These are phyloP conservation scores for Lasioglossum figueresi DNA, from an alignment of 2,888 invertebrate species.

Conservation along the genomic window DNA sequence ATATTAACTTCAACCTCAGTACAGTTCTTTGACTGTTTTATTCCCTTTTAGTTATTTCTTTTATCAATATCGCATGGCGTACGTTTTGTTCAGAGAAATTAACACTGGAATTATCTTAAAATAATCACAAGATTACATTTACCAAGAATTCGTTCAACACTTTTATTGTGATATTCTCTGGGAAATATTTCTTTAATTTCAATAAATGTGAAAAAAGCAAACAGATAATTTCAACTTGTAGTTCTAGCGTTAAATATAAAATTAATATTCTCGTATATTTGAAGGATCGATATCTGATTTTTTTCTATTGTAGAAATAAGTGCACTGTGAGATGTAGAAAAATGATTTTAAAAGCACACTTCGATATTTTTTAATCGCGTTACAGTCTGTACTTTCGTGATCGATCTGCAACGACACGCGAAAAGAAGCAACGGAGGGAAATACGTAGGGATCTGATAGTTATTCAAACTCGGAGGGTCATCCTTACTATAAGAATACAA, in stretches of 20 bases:
- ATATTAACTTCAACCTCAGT: background rate
- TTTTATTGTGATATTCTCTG: background rate
- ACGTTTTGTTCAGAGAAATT: background rate
- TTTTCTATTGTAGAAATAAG: no score
- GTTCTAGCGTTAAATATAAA: background rate
- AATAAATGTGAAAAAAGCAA: background rate
- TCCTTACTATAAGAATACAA: conserved; percentile 60
- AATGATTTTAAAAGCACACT: background rate
- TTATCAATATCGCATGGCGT: background rate
- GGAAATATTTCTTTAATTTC: background rate
- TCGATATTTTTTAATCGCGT: background rate
- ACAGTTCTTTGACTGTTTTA: background rate
- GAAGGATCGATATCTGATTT: background rate
- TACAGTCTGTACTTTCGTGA: background rate
- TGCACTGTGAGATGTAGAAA: no score
- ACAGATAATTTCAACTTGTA: background rate
- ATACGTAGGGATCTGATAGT: conserved; percentile 18
- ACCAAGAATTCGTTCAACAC: background rate
- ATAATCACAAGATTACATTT: background rate
- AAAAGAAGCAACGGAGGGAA: background rate
- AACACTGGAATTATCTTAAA: background rate
- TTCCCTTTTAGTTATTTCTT: background rate
- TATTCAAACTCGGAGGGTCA: conserved; percentile 45
- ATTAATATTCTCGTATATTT: background rate
- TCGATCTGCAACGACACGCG: background rate